Evolutionary conservation across 30 jellyfish, hydroid and myxozoan genomes (phyloP).

Genomic region (Pelagia noctiluca): DNA sequence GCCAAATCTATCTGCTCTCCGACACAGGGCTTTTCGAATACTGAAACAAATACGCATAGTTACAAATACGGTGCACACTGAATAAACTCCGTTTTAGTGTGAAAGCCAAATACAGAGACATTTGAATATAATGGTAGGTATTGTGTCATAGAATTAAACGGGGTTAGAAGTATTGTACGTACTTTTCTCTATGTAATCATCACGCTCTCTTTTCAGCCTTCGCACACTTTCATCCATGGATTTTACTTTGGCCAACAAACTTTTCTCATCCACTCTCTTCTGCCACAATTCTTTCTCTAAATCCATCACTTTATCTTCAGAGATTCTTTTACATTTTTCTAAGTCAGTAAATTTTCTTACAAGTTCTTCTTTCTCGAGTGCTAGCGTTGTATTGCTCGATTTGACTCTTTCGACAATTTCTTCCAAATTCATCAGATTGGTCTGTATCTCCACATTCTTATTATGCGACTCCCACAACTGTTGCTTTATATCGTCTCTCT

Average conservation of each 20-base stretch:
- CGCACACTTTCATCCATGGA: background rate
- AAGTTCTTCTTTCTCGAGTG: constrained; percentile 5
- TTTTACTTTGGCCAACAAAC: background rate
- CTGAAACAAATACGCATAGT: no score
- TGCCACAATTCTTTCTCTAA: constrained; percentile 3
- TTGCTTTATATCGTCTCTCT: constrained; percentile 19
- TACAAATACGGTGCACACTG: no score
- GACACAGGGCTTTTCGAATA: no score
- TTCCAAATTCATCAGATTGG: background rate
- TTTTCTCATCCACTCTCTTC: background rate
- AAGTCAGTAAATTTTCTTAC: constrained; percentile 4
- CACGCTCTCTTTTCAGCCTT: background rate
- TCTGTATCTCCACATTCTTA: constrained; percentile 11
- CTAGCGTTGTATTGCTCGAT: background rate
- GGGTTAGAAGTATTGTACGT: no score
- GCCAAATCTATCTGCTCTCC: no score
- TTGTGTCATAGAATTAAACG: no score
- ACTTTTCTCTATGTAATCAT: background rate
- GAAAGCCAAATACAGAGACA: no score
- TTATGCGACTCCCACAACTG: constrained; percentile 14
- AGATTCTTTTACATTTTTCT: background rate
- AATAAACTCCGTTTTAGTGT: no score
- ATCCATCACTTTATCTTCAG: background rate
- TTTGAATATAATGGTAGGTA: no score
- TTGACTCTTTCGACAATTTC: constrained; percentile 9